Evolutionary conservation across 1,140 invertebrate genomes (phyloP), one percentile per base, ranked within the genome.

Genomic region (Zelostemma sp.): DNA sequence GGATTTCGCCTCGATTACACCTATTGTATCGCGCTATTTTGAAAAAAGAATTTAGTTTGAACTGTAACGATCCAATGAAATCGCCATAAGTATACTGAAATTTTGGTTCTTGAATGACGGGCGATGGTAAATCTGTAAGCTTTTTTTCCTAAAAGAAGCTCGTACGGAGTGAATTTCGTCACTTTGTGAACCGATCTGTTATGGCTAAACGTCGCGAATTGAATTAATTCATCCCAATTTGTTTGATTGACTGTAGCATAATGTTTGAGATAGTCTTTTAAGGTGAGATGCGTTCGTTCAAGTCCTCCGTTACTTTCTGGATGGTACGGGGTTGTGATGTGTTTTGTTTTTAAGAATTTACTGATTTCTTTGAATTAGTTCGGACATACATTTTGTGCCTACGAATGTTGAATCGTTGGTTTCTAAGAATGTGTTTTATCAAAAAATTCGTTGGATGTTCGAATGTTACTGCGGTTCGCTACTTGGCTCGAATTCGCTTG

Each of bases 301-400:
- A 81, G 15, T 0, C 55, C 55, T 1, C 80, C 81, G 56, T 85
- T 85, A 1, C 68, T 60, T 49, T 82, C 77, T 0, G 83, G 82
- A 45, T 81, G 75, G 49, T 80, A 21, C 8, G 21, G 21, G 41
- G 64, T 2, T n/a, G 49, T 25, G 8, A 25, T 25, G 8, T 25
- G 21, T 25, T 25, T 25, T 8, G 21, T 68, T 54, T 58, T 68
- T 14, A 55, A 71, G 0, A 63, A 17, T 41, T 68, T 65, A 0
- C 28, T 53, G 3, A 70, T 0, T 9, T 15, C 25, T 38, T 54
- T 56, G n/a, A 50, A 71, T 66, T 1, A 66, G 16, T 9, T 25
- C 8, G 8, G 21, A 25, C 21, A 25, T 25, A 25, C n/a, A n/a
- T n/a, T n/a, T n/a, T n/a, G n/a, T n/a, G n/a, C n/a, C n/a, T n/a